Base-by-base conservation (phyloP, 1,140 invertebrate species). In the Anadara kagoshimensis region DNA sequence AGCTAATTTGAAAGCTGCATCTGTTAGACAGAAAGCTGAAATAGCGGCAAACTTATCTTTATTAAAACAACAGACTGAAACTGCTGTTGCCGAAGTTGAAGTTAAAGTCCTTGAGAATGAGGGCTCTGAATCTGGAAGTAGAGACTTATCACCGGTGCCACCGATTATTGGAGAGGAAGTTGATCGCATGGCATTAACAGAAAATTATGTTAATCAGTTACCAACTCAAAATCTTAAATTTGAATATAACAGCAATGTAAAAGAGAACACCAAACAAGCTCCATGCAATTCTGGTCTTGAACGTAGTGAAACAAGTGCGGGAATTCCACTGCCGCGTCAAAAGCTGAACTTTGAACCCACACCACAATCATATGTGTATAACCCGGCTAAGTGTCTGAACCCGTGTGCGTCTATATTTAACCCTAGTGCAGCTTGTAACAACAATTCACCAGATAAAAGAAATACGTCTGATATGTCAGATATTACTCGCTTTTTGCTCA, bases 21-120 rank as follows among this genome's bases (percentile, higher is more conserved):
- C 10, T 29, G 49, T 51, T 51, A 47, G 45, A 20, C 4, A 53
- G 53, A n/a, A 53, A 57, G 58, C 57, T n/a, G 47, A 69, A 14
- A 26, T 58, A 26, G 67, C 49, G 29, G 57, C 44, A 2, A 58
- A 61, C 22, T 47, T 61, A 20, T 29, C 16, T 29, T 22, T 69
- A 44, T 47, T 64, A 4, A 64, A 64, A 53, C 18, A 18, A n/a
- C 22, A 64, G 36, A 51, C 5, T 29, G 62, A 64, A 64, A 47
- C 62, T 18, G 29, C 62, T 29, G 36, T 29, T 51, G 26, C 47
- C 5, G n/a, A n/a, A n/a, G n/a, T n/a, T n/a, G 62, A 64, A 29
- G 26, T 53, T 14, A 53, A 64, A 53, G 62, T 24, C 18, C 47
- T 64, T 29, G 62, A 64, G 36, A 43, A 61, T 44, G 24, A 5